Evolutionary conservation across 1,140 invertebrate genomes (phyloP), one percentile per base, ranked within the genome.

Genomic region (Cyphomyrmex costatus): DNA sequence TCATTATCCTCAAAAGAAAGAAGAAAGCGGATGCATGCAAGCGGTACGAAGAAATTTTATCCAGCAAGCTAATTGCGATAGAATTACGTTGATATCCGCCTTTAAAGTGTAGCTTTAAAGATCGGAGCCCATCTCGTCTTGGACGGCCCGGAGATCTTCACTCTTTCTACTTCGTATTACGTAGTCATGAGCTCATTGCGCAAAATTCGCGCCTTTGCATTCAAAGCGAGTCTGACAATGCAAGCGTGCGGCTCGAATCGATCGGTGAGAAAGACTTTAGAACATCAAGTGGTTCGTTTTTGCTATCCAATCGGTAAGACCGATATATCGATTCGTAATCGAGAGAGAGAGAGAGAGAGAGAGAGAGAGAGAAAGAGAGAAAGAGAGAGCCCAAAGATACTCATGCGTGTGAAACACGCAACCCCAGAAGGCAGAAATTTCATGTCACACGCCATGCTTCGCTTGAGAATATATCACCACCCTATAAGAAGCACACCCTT

Each of bases 221-320:
- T 82, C 66, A 82, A 73, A 82, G 65, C 65, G 33, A n/a, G n/a
- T 80, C 21, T 80, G 33, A 56, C 68, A 73, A 74, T 53, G 68
- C n/a, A 8, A 79, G 30, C 46, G 27, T 79, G 19, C 27, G 6
- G 36, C 36, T 24, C 12, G 27, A 74, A 83, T 73, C n/a, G 24
- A 83, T 61, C 42, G 51, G 19, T 6, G 8, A 46, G 10, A 21
- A 33, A n/a, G 27, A 33, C 19, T 71, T 83, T 21, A n/a, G 53
- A 49, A 19, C 53, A 83, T 30, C 24, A 51, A 83, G 36, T 12
- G 53, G 19, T 42, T n/a, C 56, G 53, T 74, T 61, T 83, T 27
- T 8, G 14, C 7, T 24, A 36, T 68, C 24, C 33, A 33, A 82
- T 73, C 66, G 7, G 14, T 8, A 49, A 24, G 14, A n/a, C 36